Base-by-base conservation (phyloP, 2,797 vertebrate genomes). In the Simalia tracyae region DNA sequence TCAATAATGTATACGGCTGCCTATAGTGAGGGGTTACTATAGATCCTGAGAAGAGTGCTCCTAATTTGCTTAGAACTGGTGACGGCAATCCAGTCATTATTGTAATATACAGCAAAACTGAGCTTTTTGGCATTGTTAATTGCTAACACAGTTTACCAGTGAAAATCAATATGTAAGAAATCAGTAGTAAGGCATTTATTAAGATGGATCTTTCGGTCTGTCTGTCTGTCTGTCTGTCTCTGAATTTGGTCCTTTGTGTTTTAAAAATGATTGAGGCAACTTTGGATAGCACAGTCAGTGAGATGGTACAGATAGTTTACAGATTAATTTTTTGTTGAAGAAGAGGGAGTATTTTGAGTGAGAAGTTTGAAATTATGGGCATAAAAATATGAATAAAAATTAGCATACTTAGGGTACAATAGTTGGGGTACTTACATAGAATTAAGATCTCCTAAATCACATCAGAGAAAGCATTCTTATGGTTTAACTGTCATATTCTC, bases 401-500 rank as follows among this genome's bases (percentile, higher is more conserved):
- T 24, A 36, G 46, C 50, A 31, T 26, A 68, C n/a, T 28, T 60
- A 54, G 68, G 85, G 42, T 14, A 61, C 24, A 11, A 28, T 68
- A 50, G 19, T 86, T 36, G 9, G 19, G 9, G 56, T 14, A n/a
- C n/a, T 28, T 50, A 28, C 17, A 68, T 22, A 60, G 31, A 72
- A 87, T 63, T 85, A 85, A 90, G 1, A 54, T 7, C 26, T 9
- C 22, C 10, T 60, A 7, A 87, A 87, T 76, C 59, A 31, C 4
- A 19, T 24, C 31, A 72, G 10, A 87, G 17, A 60, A 76, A 68
- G 57, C 17, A 60, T 57, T n/a, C 31, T 57, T 72, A 87, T 57
- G 54, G 17, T 87, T 72, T 56, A 36, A 91, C 36, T 86, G 54
- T 86, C 86, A 59, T 15, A 89, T 92, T 92, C 9, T 50, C 84